These are phyloP conservation scores for Conops quadrifasciatus DNA, from an alignment of 2,888 invertebrate genomes.

Conservation along the genomic window DNA sequence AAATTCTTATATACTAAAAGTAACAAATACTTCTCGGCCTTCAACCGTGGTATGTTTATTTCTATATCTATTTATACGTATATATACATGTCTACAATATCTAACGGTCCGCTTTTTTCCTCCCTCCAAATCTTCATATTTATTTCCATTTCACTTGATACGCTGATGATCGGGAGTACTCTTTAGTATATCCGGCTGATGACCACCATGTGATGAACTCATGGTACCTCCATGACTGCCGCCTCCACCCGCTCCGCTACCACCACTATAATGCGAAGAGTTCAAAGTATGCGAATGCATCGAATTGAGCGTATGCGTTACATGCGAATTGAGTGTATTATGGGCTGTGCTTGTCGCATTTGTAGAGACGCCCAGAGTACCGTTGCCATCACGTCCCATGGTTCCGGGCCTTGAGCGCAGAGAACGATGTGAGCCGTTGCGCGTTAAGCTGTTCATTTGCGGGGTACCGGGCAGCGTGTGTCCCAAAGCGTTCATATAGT, in stretches of 20 bases:
- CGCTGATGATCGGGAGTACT: slow-evolving; percentile 85
- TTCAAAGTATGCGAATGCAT: slow-evolving; percentile 65
- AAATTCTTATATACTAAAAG: not conserved
- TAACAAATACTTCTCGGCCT: slow-evolving; percentile 22
- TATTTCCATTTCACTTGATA: slow-evolving; percentile 56
- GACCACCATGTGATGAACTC: slow-evolving; percentile 65
- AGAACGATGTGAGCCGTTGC: slow-evolving; percentile 75
- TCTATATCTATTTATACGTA: no score
- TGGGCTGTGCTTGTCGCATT: slow-evolving; percentile 67
- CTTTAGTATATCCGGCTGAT: slow-evolving; percentile 82
- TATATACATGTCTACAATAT: no score
- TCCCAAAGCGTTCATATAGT: slow-evolving; percentile 90
- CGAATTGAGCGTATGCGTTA: slow-evolving; percentile 65
- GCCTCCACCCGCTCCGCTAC: slow-evolving; percentile 44
- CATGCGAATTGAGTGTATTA: slow-evolving; percentile 71
- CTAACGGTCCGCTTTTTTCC: no score
- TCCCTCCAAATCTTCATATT: no score
- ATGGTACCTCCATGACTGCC: slow-evolving; percentile 64
- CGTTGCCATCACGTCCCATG: slow-evolving; percentile 46
- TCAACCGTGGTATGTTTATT: slow-evolving; percentile 6
- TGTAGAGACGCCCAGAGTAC: slow-evolving; percentile 59
- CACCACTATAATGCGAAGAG: slow-evolving; percentile 61
- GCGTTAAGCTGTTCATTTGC: slow-evolving; percentile 79
- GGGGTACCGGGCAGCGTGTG: slow-evolving; percentile 80
- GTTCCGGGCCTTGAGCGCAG: slow-evolving; percentile 61